Percentiles rank a stretch among this genome's conserved stretches.
Conservation (phyloP, 2,797 vertebrate species). For the Neomorphus geoffroyi region DNA sequence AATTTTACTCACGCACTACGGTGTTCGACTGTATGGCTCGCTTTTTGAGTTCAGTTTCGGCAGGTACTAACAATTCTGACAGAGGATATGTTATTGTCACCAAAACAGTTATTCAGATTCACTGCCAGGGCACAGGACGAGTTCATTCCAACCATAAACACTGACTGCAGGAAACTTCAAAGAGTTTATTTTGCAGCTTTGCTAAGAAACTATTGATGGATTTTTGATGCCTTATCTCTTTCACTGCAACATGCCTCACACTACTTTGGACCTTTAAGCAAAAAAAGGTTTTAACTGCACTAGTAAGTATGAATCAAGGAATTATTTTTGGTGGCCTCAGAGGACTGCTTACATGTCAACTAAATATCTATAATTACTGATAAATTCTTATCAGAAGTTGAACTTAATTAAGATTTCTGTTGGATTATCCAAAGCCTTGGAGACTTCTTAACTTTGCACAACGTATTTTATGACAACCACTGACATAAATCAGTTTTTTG, state of each 20-base stretch:
- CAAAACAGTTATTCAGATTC: neutral
- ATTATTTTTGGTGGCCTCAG: neutral
- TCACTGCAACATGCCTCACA: neutral
- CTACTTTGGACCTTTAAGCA: neutral
- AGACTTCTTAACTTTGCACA: neutral
- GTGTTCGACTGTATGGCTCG: neutral
- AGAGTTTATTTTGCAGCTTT: neutral
- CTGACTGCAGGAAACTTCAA: neutral
- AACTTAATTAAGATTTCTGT: slow-evolving; percentile 25
- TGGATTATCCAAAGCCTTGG: slow-evolving; percentile 19
- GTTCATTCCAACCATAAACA: neutral
- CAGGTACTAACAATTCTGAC: neutral
- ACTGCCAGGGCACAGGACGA: neutral
- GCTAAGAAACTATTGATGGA: neutral
- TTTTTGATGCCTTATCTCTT: neutral
- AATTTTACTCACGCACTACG: neutral
- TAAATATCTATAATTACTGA: neutral
- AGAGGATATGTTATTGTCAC: neutral
- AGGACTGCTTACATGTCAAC: neutral
- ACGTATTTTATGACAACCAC: neutral
- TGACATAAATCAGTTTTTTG: neutral
- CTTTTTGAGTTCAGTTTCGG: neutral
- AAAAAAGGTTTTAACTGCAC: neutral
- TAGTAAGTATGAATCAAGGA: neutral
- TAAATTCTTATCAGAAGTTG: neutral